Base-by-base conservation (phyloP, 2,797 vertebrate genomes). In the Sebastes minor region DNA sequence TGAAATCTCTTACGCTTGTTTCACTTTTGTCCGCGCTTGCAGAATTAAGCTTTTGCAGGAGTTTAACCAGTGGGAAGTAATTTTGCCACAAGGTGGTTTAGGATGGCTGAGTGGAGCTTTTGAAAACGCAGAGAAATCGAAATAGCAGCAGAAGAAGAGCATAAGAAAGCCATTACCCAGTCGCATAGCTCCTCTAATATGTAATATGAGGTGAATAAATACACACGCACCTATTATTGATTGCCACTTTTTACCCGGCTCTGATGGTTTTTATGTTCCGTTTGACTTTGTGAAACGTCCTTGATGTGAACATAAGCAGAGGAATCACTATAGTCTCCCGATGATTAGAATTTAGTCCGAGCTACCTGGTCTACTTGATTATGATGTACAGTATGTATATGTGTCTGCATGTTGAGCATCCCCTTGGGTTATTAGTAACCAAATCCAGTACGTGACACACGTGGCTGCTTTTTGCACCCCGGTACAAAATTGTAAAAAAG, bases 261-360 rank as follows among this genome's bases (percentile, higher is more conserved):
- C 27, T 62, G 75, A 70, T 56, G 77, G 42, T 25, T 88, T 90
- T 88, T 82, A 88, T 86, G 74, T 77, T 85, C 52, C 55, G n/a
- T 71, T 70, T 88, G 84, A 89, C 93, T 90, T 91, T 92, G 83
- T 42, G 12, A 74, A 42, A 66, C 0, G 82, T 76, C 88, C 81
- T 89, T 82, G 55, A 83, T 66, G 27, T 35, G 42, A 71, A 76
- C 82, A 72, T 57, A 63, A 78, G 76, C 57, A 68, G 72, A 82
- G 3, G 42, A 74, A 66, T 85, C 65, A 8, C 75, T 59, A 32
- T 6, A 18, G 16, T 38, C 38, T 71, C 23, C 69, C 38, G 78
- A 88, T 85, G 80, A 88, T 85, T 70, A 57, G 10, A 74, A 74
- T 76, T 68, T 11, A 46, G 7, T 76, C 25, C 9, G 2, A 33